These are phyloP conservation scores for Martes martes DNA, from an alignment of 2,113 vertebrate genomes.

Conservation along the genomic window DNA sequence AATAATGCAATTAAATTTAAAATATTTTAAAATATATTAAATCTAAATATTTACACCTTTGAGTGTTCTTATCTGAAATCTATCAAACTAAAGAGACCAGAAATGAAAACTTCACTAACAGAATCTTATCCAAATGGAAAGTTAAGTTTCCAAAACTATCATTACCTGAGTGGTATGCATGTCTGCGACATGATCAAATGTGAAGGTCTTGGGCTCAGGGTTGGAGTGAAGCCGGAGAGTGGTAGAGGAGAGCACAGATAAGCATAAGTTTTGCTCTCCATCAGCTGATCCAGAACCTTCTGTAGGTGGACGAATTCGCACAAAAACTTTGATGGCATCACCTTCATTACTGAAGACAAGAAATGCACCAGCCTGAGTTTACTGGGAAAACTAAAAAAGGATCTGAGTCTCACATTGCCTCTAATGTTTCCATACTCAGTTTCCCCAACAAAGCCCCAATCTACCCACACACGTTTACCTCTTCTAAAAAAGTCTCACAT, in stretches of 20 bases:
- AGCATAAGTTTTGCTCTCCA: conserved; percentile 88
- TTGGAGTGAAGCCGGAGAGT: conserved; percentile 92
- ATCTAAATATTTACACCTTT: background rate
- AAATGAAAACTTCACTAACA: conserved; percentile 18
- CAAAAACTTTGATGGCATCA: conserved; percentile 94
- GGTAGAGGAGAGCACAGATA: conserved; percentile 89
- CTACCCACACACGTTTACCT: background rate
- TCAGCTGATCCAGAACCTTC: conserved; percentile 80
- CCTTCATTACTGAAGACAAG: conserved; percentile 85
- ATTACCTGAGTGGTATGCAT: conserved; percentile 94
- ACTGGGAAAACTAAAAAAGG: background rate
- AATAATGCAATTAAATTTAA: conserved; percentile 29
- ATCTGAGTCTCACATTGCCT: background rate
- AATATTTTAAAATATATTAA: background rate
- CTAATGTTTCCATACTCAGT: background rate
- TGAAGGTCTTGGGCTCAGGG: conserved; percentile 94
- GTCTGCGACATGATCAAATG: conserved; percentile 94
- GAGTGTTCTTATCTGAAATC: background rate
- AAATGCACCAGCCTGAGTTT: background rate
- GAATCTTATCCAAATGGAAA: background rate
- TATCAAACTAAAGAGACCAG: background rate
- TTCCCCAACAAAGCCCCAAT: background rate
- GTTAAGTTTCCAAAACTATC: background rate
- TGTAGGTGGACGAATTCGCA: conserved; percentile 91
- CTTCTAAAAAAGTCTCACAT: background rate